Evolutionary conservation across 1,140 invertebrate species (phyloP).

Genomic region (Papilio xuthus): DNA sequence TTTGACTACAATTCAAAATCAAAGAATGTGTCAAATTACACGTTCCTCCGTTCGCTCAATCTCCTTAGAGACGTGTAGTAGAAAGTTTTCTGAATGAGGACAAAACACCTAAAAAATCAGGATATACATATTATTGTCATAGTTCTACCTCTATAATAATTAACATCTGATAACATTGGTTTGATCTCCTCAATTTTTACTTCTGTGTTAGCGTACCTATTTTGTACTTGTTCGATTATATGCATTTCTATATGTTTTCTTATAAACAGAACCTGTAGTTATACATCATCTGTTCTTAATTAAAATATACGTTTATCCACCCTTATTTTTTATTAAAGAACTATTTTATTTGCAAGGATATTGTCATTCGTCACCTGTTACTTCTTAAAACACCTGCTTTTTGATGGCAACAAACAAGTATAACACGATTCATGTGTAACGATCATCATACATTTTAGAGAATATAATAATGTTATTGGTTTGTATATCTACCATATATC

Average conservation of each 20-base stretch:
- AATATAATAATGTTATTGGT: neutral
- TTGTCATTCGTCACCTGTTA: constrained; percentile 10
- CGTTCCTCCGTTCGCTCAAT: no score
- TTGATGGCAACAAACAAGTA: neutral
- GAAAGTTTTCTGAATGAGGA: no score
- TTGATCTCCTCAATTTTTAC: neutral
- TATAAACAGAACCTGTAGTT: neutral
- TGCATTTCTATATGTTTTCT: neutral
- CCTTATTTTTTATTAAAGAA: constrained; percentile 3
- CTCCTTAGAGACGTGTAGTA: no score
- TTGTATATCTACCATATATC: neutral
- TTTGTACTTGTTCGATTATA: neutral
- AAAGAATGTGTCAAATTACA: no score
- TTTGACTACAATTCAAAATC: no score
- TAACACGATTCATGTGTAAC: neutral
- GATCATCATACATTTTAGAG: neutral
- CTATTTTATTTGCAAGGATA: neutral
- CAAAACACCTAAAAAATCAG: neutral
- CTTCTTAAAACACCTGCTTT: constrained; percentile 15
- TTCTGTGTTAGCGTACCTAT: no score
- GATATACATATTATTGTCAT: neutral
- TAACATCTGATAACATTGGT: neutral
- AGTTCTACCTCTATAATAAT: neutral
- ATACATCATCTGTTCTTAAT: neutral
- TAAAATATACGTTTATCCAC: neutral